A percentile compares a stretch with the other conserved stretches of the same genome.
Conservation (phyloP, 2,888 invertebrate species). For the Plebejus anna region DNA sequence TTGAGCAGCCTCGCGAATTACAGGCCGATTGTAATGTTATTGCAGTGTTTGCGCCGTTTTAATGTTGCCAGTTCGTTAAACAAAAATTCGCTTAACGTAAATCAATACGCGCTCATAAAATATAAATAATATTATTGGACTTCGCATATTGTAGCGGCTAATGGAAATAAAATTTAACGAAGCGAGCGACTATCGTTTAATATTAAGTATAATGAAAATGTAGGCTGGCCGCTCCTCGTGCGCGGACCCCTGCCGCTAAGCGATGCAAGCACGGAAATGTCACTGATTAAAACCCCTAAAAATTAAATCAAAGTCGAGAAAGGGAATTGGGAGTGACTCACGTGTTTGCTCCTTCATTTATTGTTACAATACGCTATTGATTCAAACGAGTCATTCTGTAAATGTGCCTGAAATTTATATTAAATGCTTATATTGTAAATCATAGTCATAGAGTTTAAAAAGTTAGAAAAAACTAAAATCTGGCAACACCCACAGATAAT, state of each 20-base stretch:
- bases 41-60: slow-evolving; percentile 32
- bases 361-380: background rate
- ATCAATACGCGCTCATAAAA: slow-evolving; percentile 44
- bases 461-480: slow-evolving; percentile 19
- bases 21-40: slow-evolving; percentile 33
- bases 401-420: too few relatives aligned
- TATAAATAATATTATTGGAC: slow-evolving; percentile 42
- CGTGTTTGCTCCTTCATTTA: slow-evolving; percentile 25
- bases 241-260: slow-evolving; percentile 44
- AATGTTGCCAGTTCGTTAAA: slow-evolving; percentile 42
- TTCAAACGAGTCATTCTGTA: background rate
- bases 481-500: slow-evolving; percentile 24
- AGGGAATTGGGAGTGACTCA: slow-evolving; percentile 34
- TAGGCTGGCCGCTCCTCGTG: slow-evolving; percentile 46
- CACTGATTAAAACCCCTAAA: slow-evolving; percentile 57
- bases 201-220: slow-evolving; percentile 46
- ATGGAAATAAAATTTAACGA: slow-evolving; percentile 47
- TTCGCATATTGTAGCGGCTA: slow-evolving; percentile 43
- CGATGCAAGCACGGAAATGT: slow-evolving; percentile 62
- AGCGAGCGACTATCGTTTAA: slow-evolving; percentile 44
- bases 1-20: slow-evolving; percentile 37
- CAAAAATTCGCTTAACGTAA: slow-evolving; percentile 42
- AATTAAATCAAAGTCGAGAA: slow-evolving; percentile 40
- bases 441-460: background rate
- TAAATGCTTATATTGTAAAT: background rate